These are phyloP conservation scores for Garra rufa DNA, from an alignment of 2,113 vertebrate genomes.

Conservation along the genomic window DNA sequence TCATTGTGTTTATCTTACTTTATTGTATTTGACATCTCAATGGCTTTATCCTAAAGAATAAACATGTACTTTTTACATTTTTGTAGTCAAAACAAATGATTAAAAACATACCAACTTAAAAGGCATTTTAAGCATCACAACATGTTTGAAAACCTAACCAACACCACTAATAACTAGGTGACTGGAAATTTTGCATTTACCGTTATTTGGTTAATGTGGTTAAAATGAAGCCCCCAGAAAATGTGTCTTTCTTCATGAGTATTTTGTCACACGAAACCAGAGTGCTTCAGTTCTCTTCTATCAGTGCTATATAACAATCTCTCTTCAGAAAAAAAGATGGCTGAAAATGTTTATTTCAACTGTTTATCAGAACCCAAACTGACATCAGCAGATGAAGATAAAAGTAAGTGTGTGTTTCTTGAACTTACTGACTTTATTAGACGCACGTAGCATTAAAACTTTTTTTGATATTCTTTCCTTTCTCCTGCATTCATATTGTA, in stretches of 20 bases:
- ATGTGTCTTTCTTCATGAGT: background rate
- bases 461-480: background rate
- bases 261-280: background rate
- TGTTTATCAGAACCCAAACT: background rate
- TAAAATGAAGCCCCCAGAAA: background rate
- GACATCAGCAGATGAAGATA: background rate
- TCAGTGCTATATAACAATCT: background rate
- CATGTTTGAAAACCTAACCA: background rate
- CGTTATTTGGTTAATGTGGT: background rate
- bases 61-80: background rate
- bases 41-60: background rate
- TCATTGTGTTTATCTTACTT: background rate
- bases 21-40: background rate
- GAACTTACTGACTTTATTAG: background rate
- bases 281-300: background rate
- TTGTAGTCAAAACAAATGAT: background rate
- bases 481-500: background rate
- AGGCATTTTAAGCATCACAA: background rate
- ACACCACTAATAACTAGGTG: background rate
- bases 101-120: background rate
- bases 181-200: background rate
- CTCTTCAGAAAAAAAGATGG: background rate
- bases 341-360: background rate
- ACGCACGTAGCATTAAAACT: no score
- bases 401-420: background rate